A percentile compares a stretch with the other conserved stretches of the same genome.
Conservation (phyloP, 2,113 vertebrate species). For the Pterocles orientalis region DNA sequence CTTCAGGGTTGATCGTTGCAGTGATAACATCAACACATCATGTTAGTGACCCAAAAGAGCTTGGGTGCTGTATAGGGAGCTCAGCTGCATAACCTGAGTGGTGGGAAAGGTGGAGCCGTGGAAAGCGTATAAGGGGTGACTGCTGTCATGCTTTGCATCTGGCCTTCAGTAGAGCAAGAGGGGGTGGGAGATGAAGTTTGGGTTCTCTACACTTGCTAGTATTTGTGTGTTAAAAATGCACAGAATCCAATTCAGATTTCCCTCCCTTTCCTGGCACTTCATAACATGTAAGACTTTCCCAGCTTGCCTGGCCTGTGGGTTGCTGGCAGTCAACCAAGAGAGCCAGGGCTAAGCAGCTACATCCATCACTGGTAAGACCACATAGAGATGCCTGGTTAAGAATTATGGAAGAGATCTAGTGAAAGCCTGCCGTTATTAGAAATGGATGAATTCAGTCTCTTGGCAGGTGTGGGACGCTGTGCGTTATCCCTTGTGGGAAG, state of each 20-base stretch:
- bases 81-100: neutral
- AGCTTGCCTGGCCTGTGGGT: neutral
- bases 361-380: neutral
- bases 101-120: neutral
- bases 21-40: fast-evolving
- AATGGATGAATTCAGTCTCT: neutral
- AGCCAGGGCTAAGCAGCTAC: neutral
- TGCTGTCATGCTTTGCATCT: neutral
- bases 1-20: neutral
- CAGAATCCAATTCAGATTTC: neutral
- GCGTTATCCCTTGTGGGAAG: neutral
- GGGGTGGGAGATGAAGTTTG: neutral
- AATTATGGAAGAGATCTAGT: neutral
- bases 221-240: neutral
- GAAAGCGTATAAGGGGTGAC: neutral
- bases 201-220: neutral
- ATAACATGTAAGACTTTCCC: neutral
- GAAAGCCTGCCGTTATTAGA: neutral
- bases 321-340: neutral
- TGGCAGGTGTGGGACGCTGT: neutral
- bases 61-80: neutral
- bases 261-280: neutral
- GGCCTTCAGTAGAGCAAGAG: neutral
- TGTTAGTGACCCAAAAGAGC: neutral
- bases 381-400: neutral